Evolutionary conservation across 1,140 invertebrate species (phyloP).

Genomic region (Eufriesea mexicana): DNA sequence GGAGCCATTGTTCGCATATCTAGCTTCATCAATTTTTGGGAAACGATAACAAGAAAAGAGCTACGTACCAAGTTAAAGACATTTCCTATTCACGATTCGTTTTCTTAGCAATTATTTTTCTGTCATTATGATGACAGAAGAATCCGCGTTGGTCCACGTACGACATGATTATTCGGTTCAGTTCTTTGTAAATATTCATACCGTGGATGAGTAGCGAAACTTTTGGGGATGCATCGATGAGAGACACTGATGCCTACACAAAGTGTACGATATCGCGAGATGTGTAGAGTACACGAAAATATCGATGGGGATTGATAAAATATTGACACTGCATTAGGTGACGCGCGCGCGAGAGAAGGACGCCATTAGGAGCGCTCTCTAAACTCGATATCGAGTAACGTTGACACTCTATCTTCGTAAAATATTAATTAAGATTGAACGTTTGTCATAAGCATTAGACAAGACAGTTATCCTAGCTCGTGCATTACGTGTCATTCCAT

Average conservation of each 20-base stretch:
- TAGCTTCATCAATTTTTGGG: too few relatives aligned
- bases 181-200: neutral
- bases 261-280: neutral
- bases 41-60: too few relatives aligned
- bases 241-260: neutral
- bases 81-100: too few relatives aligned
- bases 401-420: neutral
- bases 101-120: fast-evolving
- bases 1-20: too few relatives aligned
- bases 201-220: neutral
- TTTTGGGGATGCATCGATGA: neutral
- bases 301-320: constrained; percentile 22
- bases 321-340: constrained; percentile 26
- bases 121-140: too few relatives aligned
- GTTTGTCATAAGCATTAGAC: neutral
- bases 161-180: neutral
- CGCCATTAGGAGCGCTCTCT: neutral
- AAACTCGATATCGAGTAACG: neutral
- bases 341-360: neutral
- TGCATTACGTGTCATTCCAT: neutral
- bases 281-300: constrained; percentile 2
- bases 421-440: neutral
- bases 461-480: neutral
- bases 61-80: too few relatives aligned
- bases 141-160: too few relatives aligned